Conservation (phyloP, 2,888 invertebrate genomes). For the Emmelina monodactyla region DNA sequence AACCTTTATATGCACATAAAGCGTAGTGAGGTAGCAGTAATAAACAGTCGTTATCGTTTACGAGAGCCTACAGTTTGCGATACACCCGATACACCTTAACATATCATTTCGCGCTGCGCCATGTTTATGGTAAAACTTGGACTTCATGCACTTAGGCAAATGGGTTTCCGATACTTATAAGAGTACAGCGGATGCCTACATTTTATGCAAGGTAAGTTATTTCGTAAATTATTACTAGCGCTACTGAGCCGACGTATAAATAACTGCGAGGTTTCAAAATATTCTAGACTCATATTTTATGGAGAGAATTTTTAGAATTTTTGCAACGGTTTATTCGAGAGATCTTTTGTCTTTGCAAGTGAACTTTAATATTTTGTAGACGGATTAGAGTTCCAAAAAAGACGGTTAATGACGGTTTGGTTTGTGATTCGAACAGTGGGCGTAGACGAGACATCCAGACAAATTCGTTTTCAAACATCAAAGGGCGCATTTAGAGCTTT, state of each 20-base stretch:
- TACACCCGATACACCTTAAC: constrained; percentile 38
- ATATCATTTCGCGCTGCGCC: constrained; percentile 58
- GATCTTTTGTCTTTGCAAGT: no score
- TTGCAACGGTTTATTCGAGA: no score
- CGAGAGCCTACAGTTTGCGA: no score
- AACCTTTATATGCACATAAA: no score
- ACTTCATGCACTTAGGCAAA: constrained; percentile 63
- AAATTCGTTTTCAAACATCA: constrained; percentile 32
- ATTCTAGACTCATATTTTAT: no score
- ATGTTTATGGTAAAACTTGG: constrained; percentile 63
- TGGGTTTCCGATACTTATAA: constrained; percentile 64
- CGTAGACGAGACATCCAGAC: no score
- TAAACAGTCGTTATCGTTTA: not conserved
- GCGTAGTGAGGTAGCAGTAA: not conserved
- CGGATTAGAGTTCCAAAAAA: no score
- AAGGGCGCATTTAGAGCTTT: constrained; percentile 35
- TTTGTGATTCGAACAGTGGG: no score
- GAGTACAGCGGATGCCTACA: constrained; percentile 41
- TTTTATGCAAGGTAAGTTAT: constrained; percentile 39
- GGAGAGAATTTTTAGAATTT: no score
- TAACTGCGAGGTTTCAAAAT: no score
- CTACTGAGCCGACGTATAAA: constrained; percentile 22
- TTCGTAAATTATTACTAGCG: constrained; percentile 38
- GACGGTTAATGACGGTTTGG: no score
- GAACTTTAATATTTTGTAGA: no score